Conservation (phyloP, 2,797 vertebrate genomes). For the Labroides dimidiatus region DNA sequence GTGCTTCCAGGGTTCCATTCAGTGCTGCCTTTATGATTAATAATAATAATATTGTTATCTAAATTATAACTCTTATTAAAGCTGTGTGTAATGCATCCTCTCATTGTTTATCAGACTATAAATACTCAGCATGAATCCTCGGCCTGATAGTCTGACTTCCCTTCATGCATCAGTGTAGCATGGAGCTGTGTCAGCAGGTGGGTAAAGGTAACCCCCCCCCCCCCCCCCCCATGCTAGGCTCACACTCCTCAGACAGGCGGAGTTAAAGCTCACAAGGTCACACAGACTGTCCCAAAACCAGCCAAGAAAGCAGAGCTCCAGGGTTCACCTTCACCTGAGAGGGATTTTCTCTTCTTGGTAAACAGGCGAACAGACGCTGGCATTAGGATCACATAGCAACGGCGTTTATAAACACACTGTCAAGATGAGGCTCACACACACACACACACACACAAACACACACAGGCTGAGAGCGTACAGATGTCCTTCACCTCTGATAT, state of each 20-base stretch:
- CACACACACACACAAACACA: too few relatives aligned
- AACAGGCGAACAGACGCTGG: background rate
- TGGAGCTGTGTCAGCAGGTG: background rate
- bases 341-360: background rate
- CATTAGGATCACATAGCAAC: background rate
- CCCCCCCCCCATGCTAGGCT: background rate
- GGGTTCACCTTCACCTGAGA: background rate
- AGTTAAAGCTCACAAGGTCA: conserved; percentile 74
- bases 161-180: background rate
- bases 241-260: conserved; percentile 16
- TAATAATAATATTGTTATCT: too few relatives aligned
- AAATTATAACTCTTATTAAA: too few relatives aligned
- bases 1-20: too few relatives aligned
- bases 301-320: conserved; percentile 16
- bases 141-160: too few relatives aligned
- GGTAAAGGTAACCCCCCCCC: background rate
- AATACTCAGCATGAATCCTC: too few relatives aligned
- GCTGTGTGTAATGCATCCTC: too few relatives aligned
- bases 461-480: background rate
- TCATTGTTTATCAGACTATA: too few relatives aligned
- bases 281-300: conserved; percentile 13
- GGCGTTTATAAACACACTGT: conserved; percentile 10
- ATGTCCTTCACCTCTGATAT: conserved; percentile 28
- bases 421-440: conserved; percentile 1
- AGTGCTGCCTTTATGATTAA: too few relatives aligned